These are phyloP conservation scores for Ctenomys sociabilis DNA, from an alignment of 2,113 vertebrate genomes.

Conservation along the genomic window DNA sequence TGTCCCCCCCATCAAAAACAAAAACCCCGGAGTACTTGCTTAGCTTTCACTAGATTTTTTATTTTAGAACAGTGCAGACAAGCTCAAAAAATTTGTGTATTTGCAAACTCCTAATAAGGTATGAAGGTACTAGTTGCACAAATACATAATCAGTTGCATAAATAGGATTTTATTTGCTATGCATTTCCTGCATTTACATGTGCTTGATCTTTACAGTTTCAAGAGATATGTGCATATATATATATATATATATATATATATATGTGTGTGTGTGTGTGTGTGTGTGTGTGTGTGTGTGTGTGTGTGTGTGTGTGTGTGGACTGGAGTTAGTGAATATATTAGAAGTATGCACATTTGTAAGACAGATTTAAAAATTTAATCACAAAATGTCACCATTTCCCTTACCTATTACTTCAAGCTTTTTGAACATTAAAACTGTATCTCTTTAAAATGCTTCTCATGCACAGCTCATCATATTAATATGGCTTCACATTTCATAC, in stretches of 20 bases:
- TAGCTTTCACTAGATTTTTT: conserved; percentile 39
- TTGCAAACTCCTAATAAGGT: conserved; percentile 20
- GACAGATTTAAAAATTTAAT: conserved; percentile 19
- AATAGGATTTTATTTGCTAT: conserved; percentile 33
- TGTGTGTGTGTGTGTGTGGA: too few relatives aligned
- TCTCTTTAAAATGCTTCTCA: conserved; percentile 35
- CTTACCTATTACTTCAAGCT: neutral
- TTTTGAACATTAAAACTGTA: conserved; percentile 48
- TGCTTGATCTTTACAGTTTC: conserved; percentile 36
- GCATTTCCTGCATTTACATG: neutral
- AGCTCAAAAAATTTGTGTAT: conserved; percentile 3
- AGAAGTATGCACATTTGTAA: conserved; percentile 23
- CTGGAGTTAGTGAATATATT: neutral
- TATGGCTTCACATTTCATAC: too few relatives aligned
- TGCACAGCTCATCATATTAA: too few relatives aligned
- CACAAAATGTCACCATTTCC: neutral
- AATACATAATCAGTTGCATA: conserved; percentile 51
- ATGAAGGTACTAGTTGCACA: conserved; percentile 26
- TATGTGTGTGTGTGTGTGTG: too few relatives aligned
- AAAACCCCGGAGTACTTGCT: conserved; percentile 20
- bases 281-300: too few relatives aligned
- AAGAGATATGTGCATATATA: conserved; percentile 40
- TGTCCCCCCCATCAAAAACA: too few relatives aligned
- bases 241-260: too few relatives aligned
- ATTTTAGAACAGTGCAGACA: conserved; percentile 48